phyloP scores from a whole-genome alignment of 2,888 invertebrate genomes.

The Tiliacea citrago region DNA sequence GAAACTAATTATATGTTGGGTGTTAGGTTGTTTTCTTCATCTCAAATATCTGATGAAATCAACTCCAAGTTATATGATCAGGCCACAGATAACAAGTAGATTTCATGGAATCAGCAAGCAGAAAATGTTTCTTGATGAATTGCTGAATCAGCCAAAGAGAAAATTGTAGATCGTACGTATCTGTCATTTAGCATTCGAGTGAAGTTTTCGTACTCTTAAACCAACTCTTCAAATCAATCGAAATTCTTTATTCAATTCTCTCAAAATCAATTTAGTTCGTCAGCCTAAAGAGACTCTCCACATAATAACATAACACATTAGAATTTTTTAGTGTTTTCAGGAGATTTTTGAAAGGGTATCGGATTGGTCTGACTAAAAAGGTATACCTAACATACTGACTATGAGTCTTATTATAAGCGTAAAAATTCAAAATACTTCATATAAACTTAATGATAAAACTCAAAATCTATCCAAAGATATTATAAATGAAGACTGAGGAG shows the following conservation, averaged over 20 bases:
- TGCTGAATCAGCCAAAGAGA: background rate
- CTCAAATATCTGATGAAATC: constrained; percentile 50
- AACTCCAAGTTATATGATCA: constrained; percentile 31
- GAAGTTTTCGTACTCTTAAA: too few species aligned
- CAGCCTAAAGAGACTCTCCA: too few species aligned
- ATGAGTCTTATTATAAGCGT: too few species aligned
- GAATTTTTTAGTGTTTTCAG: too few species aligned
- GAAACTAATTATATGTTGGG: constrained; percentile 17
- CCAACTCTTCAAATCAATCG: too few species aligned
- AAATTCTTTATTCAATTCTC: too few species aligned
- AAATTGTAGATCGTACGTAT: background rate
- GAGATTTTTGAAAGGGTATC: background rate
- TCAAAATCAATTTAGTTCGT: too few species aligned
- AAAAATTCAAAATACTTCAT: background rate
- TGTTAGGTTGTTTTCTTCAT: constrained; percentile 38
- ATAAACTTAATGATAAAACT: background rate
- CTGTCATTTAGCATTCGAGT: background rate
- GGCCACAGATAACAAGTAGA: constrained; percentile 7
- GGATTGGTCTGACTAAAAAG: background rate
- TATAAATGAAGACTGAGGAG: background rate
- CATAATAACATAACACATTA: too few species aligned
- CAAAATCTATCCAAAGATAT: background rate
- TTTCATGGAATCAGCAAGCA: constrained; percentile 14
- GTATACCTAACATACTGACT: too few species aligned
- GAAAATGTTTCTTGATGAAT: background rate